phyloP scores from a whole-genome alignment of 2,888 invertebrate species.

The Trichogramma dendrolimi region DNA sequence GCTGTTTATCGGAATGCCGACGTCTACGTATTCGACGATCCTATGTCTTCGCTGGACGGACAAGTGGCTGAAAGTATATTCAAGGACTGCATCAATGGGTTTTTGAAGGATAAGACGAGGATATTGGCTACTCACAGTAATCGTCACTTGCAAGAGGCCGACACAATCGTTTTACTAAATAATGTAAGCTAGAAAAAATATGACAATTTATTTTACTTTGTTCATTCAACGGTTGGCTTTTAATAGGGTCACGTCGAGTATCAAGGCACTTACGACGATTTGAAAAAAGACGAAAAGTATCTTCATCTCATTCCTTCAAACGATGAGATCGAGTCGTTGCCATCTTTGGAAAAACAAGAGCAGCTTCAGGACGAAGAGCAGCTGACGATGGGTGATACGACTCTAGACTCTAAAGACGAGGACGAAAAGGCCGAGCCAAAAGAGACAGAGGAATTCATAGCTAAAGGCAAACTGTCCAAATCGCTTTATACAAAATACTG shows the following conservation, averaged over 20 bases:
- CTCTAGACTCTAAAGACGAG: conserved; percentile 29
- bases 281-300: not conserved
- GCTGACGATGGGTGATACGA: too few species aligned
- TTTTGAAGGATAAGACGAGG: conserved; percentile 64
- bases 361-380: too few species aligned
- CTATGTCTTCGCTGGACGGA: conserved; percentile 74
- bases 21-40: conserved; percentile 75
- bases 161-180: conserved; percentile 40
- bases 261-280: not conserved
- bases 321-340: conserved; percentile 37
- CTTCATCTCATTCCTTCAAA: conserved; percentile 34
- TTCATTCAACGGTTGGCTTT: not conserved
- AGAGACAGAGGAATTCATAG: conserved; percentile 63
- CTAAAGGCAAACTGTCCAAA: conserved; percentile 62
- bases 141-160: conserved; percentile 59
- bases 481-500: conserved; percentile 67
- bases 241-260: not conserved
- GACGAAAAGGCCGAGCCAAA: conserved; percentile 41
- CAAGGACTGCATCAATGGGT: conserved; percentile 64
- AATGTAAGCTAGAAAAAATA: conserved; percentile 32
- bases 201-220: not conserved
- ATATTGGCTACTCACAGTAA: conserved; percentile 74
- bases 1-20: conserved; percentile 74
- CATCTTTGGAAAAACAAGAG: too few species aligned
- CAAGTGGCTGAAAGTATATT: conserved; percentile 71